Conservation (phyloP, 2,797 vertebrate genomes). For the Sylvia borin region DNA sequence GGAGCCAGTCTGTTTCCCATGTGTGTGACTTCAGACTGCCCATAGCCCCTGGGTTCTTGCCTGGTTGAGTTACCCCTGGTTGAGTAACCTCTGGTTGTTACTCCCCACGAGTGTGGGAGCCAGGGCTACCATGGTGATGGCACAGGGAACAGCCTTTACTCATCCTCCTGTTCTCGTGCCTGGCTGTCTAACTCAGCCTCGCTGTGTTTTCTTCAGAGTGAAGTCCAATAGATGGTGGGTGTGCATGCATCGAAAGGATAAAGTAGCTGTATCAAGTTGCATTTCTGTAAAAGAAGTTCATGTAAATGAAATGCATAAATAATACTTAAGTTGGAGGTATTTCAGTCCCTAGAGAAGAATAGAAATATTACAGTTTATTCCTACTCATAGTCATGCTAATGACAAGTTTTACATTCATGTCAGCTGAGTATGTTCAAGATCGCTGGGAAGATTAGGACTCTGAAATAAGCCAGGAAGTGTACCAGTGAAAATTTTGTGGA, state of each 20-base stretch:
- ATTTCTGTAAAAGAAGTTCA: background rate
- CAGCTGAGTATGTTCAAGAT: background rate
- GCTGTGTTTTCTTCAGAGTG: background rate
- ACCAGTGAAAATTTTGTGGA: background rate
- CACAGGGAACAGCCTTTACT: fast-evolving
- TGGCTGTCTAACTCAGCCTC: background rate
- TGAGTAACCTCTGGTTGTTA: background rate
- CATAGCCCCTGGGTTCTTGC: fast-evolving
- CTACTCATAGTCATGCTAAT: background rate
- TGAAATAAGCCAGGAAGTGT: background rate
- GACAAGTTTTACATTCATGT: background rate
- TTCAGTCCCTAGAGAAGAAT: background rate
- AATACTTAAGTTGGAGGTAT: background rate
- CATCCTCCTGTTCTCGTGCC: fast-evolving
- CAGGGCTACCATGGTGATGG: background rate
- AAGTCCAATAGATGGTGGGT: background rate
- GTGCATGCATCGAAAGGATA: background rate
- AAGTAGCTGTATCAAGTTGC: background rate
- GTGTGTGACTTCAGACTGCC: background rate
- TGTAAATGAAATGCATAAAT: background rate
- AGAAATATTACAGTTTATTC: slow-evolving; percentile 1
- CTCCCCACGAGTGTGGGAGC: background rate
- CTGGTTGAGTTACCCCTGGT: background rate
- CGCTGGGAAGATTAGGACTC: background rate
- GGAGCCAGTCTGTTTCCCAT: background rate